Percentiles rank a stretch among this genome's conserved stretches.
Evolutionary conservation across 1,140 invertebrate genomes (phyloP).

Genomic region (Nasonia giraulti): DNA sequence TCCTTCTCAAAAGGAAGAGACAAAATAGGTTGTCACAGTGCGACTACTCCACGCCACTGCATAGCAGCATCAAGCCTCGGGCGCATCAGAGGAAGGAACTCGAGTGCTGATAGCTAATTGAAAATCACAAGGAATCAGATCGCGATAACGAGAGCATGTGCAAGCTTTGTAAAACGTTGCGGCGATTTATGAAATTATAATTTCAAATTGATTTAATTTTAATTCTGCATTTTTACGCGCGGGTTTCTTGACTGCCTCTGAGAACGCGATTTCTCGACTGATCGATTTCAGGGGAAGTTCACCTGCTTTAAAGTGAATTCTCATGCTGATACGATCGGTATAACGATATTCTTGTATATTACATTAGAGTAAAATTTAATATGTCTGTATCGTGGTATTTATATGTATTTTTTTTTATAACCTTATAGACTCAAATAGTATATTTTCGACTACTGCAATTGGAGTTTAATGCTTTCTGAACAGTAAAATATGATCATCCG

Average conservation of each 20-base stretch:
- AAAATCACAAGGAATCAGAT: slow-evolving; percentile 17
- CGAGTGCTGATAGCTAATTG: slow-evolving; percentile 5
- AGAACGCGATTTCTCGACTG: neutral
- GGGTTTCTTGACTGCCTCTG: neutral
- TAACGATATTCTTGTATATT: neutral
- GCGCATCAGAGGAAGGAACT: neutral
- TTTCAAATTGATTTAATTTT: neutral
- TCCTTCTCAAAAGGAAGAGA: neutral
- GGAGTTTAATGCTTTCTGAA: no score
- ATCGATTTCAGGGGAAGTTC: neutral
- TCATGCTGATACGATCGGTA: neutral
- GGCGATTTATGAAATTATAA: neutral
- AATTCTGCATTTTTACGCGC: neutral
- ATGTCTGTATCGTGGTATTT: neutral
- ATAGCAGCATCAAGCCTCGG: neutral
- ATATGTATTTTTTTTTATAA: neutral
- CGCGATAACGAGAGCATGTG: neutral
- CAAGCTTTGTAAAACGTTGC: neutral
- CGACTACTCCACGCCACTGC: neutral
- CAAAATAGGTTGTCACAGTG: neutral
- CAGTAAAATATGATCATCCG: no score
- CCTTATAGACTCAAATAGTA: no score
- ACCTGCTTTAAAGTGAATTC: neutral
- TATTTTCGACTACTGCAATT: no score
- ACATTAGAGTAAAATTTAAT: neutral